Evolutionary conservation across 2,888 invertebrate species (phyloP), one percentile per base, ranked within the genome.

Genomic region (Stenoptilia bipunctidactyla): DNA sequence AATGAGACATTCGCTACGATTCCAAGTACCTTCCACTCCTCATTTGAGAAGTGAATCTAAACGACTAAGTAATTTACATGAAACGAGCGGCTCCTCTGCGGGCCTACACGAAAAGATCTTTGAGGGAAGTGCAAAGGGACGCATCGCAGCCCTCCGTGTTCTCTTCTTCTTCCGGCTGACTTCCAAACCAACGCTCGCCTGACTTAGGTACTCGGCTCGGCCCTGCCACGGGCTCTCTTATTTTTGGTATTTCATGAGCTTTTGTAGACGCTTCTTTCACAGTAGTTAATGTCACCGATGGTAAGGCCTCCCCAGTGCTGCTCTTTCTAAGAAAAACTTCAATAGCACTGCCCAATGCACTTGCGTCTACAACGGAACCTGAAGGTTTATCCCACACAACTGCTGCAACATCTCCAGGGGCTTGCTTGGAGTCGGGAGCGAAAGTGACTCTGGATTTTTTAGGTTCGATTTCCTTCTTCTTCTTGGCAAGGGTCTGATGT

Each of bases 61-160:
- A 74, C 66, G 66, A 63, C 69, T 75, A 75, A 65, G 58, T 68
- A 63, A 63, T 72, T 67, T 75, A 72, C 73, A 75, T 67, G 71
- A 65, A 53, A 52, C 14, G 8, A 13, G 13, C 4, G 13, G 13
- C 13, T 4, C 56, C 57, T 57, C 72, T 66, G 61, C 53, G 61
- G 53, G 59, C 56, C 88, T 94, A 94, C 63, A 93, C 93, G 68
- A 94, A 94, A 39, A 94, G 88, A 74, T 94, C 93, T 73, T 94
- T 94, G 39, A 94, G 79, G 36, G 93, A 92, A 48, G 93, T 90
- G 77, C 93, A 93, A 51, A 94, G 86, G 20, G 91, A 91, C 34
- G 92, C 89, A 56, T 94, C 93, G 73, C 93, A 92, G 15, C 90
- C 86, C 52, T 92, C 91, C 42, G 86, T 70, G 20, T 89, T 86